Conservation (phyloP, 2,888 invertebrate species). For the Chloroclystis v-ata region DNA sequence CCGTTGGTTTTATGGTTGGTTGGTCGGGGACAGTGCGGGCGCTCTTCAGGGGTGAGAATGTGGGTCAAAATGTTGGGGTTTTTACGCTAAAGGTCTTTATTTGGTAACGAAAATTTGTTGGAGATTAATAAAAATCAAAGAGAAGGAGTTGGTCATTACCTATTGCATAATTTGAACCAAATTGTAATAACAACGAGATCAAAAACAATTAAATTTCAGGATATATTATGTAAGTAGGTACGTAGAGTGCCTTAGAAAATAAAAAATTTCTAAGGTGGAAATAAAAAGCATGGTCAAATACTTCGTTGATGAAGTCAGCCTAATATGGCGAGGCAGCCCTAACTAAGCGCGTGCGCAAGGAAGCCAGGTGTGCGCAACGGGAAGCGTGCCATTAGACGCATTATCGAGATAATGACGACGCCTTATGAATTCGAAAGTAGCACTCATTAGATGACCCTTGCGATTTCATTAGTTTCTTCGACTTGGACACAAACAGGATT, state of each 20-base stretch:
- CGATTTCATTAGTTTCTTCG: conserved; percentile 5
- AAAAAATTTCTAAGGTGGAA: no score
- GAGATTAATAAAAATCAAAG: no score
- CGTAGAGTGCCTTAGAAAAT: no score
- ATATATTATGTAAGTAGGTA: no score
- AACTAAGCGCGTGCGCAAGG: conserved; percentile 35
- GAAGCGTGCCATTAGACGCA: conserved; percentile 23
- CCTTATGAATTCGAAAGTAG: conserved; percentile 40
- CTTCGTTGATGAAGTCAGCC: not conserved
- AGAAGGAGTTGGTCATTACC: no score
- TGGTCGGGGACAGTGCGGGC: conserved; percentile 35
- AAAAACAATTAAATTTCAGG: no score
- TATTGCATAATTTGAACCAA: no score
- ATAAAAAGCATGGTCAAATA: no score
- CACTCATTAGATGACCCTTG: conserved; percentile 25
- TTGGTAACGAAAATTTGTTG: no score
- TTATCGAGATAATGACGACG: conserved; percentile 40
- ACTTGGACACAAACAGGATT: not conserved
- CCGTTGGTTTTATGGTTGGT: conserved; percentile 42
- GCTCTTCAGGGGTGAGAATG: not conserved
- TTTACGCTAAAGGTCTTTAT: no score
- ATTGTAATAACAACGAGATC: no score
- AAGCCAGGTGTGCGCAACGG: conserved; percentile 43
- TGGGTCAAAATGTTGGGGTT: no score
- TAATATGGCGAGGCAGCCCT: conserved; percentile 28